A percentile compares a stretch with the other conserved stretches of the same genome.
These are phyloP conservation scores for Caenorhabditis parvicauda DNA, from an alignment of 2,888 invertebrate species.

Conservation along the genomic window DNA sequence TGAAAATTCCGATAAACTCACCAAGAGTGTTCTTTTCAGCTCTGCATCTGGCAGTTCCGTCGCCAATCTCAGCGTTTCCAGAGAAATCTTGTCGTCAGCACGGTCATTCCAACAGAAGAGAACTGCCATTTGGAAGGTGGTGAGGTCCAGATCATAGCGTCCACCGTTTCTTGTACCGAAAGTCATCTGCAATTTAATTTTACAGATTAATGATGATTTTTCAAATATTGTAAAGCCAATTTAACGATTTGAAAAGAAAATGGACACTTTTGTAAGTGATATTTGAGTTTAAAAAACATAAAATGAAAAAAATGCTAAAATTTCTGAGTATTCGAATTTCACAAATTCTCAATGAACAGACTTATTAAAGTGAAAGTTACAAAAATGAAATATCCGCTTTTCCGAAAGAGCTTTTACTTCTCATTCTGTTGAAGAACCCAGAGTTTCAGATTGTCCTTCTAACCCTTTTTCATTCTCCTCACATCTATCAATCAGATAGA, in stretches of 20 bases:
- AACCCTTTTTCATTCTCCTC: too few relatives aligned
- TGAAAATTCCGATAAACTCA: too few relatives aligned
- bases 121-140: slow-evolving; percentile 99
- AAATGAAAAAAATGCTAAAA: background rate
- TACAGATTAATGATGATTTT: too few relatives aligned
- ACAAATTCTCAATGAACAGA: background rate
- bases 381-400: too few relatives aligned
- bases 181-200: slow-evolving; percentile 72
- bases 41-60: slow-evolving; percentile 95
- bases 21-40: slow-evolving; percentile 85
- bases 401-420: too few relatives aligned
- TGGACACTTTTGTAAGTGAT: too few relatives aligned
- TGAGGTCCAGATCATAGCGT: slow-evolving; percentile 93
- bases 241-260: too few relatives aligned
- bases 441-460: too few relatives aligned
- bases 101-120: slow-evolving; percentile 98
- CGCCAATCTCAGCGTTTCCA: slow-evolving; percentile 90
- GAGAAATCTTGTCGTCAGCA: slow-evolving; percentile 79
- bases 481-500: too few relatives aligned
- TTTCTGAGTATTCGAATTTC: background rate
- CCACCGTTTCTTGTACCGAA: slow-evolving; percentile 83
- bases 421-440: too few relatives aligned
- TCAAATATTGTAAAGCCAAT: too few relatives aligned
- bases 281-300: slow-evolving; percentile 5
- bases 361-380: too few relatives aligned